Conservation (phyloP, 1,140 invertebrate species). For the Pinna nobilis region DNA sequence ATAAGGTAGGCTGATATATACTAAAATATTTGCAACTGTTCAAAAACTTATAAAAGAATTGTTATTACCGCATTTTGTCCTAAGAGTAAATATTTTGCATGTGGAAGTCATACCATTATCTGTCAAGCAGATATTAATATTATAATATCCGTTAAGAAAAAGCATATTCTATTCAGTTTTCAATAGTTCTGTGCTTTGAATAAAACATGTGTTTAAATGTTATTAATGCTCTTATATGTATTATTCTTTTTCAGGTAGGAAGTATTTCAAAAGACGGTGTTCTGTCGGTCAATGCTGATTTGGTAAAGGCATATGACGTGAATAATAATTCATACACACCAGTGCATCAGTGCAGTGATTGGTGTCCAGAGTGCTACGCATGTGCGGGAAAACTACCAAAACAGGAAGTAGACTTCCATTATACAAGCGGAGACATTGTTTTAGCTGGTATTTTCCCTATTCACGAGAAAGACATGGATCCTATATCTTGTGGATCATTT, state of each 20-base stretch:
- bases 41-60: no score
- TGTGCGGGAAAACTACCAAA: constrained; percentile 3
- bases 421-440: constrained; percentile 80
- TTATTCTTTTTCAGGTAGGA: constrained; percentile 20
- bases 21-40: no score
- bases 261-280: background rate
- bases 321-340: constrained; percentile 15
- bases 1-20: no score
- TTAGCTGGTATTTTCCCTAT: constrained; percentile 86
- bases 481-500: constrained; percentile 78
- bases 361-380: constrained; percentile 49
- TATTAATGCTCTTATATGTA: background rate
- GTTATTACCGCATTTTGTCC: no score
- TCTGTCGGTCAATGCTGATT: constrained; percentile 1
- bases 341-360: constrained; percentile 36
- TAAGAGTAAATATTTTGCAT: no score
- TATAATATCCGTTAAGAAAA: no score
- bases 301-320: constrained; percentile 40
- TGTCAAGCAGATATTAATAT: no score
- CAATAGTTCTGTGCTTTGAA: background rate
- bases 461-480: constrained; percentile 76
- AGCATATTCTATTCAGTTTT: background rate
- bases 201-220: background rate
- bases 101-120: no score
- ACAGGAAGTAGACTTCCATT: constrained; percentile 22